Conservation (phyloP, 2,113 vertebrate species). For the Nycticebus coucang region DNA sequence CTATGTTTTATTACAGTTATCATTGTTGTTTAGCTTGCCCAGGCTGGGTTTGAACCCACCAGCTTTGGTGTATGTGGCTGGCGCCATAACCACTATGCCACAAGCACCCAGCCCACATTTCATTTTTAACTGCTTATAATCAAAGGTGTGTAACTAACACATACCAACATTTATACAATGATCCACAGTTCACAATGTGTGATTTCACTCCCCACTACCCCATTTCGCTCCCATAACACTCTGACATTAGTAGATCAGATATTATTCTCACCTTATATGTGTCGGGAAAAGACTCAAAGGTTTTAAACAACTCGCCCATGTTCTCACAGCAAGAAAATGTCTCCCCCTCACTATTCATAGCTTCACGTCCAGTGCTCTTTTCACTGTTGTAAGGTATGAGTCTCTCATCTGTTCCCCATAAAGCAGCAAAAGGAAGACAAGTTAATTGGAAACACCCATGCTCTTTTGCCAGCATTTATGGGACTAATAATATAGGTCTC, state of each 20-base stretch:
- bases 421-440: constrained; percentile 33
- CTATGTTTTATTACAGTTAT: too few species aligned
- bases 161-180: background rate
- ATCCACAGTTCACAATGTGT: background rate
- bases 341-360: background rate
- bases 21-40: too few species aligned
- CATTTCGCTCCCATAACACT: background rate
- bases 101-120: too few species aligned
- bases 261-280: background rate
- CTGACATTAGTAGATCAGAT: background rate
- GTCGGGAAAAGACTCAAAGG: background rate
- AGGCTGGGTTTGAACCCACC: too few species aligned
- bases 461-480: background rate
- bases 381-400: background rate
- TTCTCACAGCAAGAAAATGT: background rate
- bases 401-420: constrained; percentile 1
- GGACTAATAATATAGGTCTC: background rate
- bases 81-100: too few species aligned
- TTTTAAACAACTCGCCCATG: background rate
- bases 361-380: background rate
- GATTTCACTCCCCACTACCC: background rate
- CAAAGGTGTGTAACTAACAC: background rate
- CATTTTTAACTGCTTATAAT: background rate
- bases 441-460: constrained; percentile 35
- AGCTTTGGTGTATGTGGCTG: too few species aligned